Evolutionary conservation across 2,888 invertebrate species (phyloP).

Genomic region (Bhutanitis thaidina): DNA sequence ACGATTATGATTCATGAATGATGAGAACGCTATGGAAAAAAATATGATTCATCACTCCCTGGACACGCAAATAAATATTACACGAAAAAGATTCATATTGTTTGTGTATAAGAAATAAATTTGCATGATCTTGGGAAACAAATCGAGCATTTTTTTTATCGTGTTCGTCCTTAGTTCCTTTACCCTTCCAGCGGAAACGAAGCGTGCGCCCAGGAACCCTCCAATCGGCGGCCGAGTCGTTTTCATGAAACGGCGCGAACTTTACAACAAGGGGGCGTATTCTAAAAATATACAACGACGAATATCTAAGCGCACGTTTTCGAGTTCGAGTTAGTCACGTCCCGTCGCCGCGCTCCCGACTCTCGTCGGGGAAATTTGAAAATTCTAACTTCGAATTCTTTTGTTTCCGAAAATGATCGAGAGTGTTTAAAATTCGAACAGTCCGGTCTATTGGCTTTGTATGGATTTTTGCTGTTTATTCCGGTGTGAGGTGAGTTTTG

Average conservation of each 20-base stretch:
- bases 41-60: constrained; percentile 5
- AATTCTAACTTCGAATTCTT: constrained; percentile 34
- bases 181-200: constrained; percentile 9
- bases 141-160: neutral
- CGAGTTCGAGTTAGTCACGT: constrained; percentile 56
- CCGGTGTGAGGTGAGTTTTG: constrained; percentile 12
- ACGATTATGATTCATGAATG: constrained; percentile 21
- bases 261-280: constrained; percentile 68
- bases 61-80: neutral
- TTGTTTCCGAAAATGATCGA: constrained; percentile 34
- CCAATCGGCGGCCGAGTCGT: constrained; percentile 3
- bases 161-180: neutral
- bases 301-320: constrained; percentile 45
- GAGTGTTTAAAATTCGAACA: constrained; percentile 22
- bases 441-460: constrained; percentile 11
- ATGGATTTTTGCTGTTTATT: constrained; percentile 18
- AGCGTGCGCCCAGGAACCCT: constrained; percentile 4
- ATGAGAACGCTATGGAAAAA: constrained; percentile 14
- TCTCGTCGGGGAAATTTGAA: constrained; percentile 27
- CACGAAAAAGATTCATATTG: neutral
- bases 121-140: neutral
- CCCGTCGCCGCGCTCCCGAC: constrained; percentile 39
- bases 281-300: constrained; percentile 67
- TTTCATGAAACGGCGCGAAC: constrained; percentile 11
- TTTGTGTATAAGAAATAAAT: neutral